phyloP scores from a whole-genome alignment of 2,888 invertebrate species.

The Harpagoxenus sublaevis region DNA sequence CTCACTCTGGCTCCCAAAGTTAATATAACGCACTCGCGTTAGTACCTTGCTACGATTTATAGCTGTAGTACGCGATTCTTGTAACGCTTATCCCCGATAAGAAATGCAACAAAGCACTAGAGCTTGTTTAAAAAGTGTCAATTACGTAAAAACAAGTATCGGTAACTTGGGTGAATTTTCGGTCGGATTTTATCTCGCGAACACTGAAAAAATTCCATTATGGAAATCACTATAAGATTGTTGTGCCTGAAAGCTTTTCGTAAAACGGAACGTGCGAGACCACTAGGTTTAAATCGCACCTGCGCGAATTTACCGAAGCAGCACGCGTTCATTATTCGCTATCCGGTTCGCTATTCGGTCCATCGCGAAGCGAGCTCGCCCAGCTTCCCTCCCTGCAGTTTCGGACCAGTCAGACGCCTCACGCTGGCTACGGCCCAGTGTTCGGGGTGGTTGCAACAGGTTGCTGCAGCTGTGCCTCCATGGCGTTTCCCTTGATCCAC shows the following conservation, averaged over 20 bases:
- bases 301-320: not conserved
- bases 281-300: not conserved
- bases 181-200: not conserved
- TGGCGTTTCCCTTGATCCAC: conserved; percentile 68
- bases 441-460: conserved; percentile 82
- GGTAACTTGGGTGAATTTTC: not conserved
- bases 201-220: not conserved
- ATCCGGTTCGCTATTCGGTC: conserved; percentile 18
- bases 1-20: too few species aligned
- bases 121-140: too few species aligned
- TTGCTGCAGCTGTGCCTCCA: conserved; percentile 73
- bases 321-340: conserved; percentile 28
- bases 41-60: too few species aligned
- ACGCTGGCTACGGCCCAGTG: conserved; percentile 72
- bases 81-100: too few species aligned
- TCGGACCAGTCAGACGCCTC: conserved; percentile 71
- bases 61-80: too few species aligned
- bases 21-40: too few species aligned
- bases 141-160: not conserved
- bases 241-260: not conserved
- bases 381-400: conserved; percentile 60
- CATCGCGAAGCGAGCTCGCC: conserved; percentile 38
- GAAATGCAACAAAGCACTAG: too few species aligned
- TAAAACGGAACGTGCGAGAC: not conserved
- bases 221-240: not conserved